phyloP scores from a whole-genome alignment of 2,113 vertebrate species.

The Grus americana region DNA sequence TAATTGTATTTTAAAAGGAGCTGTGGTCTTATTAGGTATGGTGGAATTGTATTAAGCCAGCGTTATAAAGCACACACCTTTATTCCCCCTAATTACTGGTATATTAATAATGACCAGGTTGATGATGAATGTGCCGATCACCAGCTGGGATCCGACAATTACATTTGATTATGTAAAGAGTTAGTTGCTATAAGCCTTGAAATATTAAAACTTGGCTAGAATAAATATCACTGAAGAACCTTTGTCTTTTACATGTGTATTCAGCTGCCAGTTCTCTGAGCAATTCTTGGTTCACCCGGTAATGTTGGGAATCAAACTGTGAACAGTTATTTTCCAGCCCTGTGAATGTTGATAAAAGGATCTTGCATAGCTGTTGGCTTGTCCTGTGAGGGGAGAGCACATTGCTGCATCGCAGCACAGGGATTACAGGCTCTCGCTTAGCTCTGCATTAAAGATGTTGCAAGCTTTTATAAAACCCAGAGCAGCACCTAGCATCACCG shows the following conservation, averaged over 20 bases:
- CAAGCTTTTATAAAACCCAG: neutral
- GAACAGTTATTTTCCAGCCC: constrained; percentile 55
- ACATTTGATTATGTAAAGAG: constrained; percentile 43
- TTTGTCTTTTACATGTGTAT: constrained; percentile 64
- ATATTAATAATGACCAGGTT: constrained; percentile 64
- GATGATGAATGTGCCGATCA: constrained; percentile 64
- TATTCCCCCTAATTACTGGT: constrained; percentile 47
- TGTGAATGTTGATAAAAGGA: constrained; percentile 64
- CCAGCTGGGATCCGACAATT: constrained; percentile 59
- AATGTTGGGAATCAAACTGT: constrained; percentile 48
- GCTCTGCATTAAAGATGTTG: constrained; percentile 15
- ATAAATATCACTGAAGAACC: constrained; percentile 57
- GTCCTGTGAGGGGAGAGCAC: constrained; percentile 29
- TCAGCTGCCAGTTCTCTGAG: constrained; percentile 47
- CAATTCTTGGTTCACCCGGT: constrained; percentile 36
- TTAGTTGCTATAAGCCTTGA: constrained; percentile 58
- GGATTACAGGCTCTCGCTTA: constrained; percentile 42
- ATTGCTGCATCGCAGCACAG: constrained; percentile 2
- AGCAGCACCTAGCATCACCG: neutral
- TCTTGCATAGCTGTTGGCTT: constrained; percentile 52
- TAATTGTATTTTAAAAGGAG: constrained; percentile 55
- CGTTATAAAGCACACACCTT: constrained; percentile 30
- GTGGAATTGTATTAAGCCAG: constrained; percentile 48
- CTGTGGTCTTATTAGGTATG: constrained; percentile 24
- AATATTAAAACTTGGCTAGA: constrained; percentile 67